Percentiles rank a stretch among this genome's conserved stretches.
phyloP scores from a whole-genome alignment of 2,113 vertebrate genomes.

The Protobothrops mucrosquamatus region DNA sequence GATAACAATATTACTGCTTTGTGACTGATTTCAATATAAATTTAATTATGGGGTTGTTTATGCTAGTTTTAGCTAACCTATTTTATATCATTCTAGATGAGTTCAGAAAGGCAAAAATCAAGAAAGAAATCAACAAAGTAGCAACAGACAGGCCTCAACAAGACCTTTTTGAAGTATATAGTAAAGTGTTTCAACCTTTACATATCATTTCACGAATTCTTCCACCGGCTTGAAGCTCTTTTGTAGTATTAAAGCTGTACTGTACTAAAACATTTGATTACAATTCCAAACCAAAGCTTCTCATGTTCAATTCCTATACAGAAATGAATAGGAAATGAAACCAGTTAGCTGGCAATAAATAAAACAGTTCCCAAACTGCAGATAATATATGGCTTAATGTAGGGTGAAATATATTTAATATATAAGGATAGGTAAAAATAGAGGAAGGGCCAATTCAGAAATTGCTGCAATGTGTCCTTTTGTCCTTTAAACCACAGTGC shows the following conservation, averaged over 20 bases:
- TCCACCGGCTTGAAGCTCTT: neutral
- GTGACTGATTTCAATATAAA: neutral
- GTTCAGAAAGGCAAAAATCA: neutral
- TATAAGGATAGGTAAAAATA: neutral
- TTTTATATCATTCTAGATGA: neutral
- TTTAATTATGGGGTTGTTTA: neutral
- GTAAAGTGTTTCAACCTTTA: neutral
- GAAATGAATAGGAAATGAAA: neutral
- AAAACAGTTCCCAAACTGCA: neutral
- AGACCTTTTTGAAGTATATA: neutral
- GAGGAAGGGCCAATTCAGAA: neutral
- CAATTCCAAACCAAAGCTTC: neutral
- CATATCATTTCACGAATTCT: neutral
- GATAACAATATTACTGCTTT: neutral
- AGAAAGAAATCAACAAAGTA: neutral
- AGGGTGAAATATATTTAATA: neutral
- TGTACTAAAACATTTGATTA: neutral
- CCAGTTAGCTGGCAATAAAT: neutral
- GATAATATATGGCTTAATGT: neutral
- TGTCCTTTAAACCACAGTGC: neutral
- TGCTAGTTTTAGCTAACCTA: neutral
- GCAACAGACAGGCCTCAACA: neutral
- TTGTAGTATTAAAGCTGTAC: neutral
- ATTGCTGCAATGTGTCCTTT: neutral
- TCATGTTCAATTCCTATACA: neutral